Percentiles rank a stretch among this genome's conserved stretches.
These are phyloP conservation scores for Dascyllus trimaculatus DNA, from an alignment of 2,113 vertebrate genomes.

Conservation along the genomic window DNA sequence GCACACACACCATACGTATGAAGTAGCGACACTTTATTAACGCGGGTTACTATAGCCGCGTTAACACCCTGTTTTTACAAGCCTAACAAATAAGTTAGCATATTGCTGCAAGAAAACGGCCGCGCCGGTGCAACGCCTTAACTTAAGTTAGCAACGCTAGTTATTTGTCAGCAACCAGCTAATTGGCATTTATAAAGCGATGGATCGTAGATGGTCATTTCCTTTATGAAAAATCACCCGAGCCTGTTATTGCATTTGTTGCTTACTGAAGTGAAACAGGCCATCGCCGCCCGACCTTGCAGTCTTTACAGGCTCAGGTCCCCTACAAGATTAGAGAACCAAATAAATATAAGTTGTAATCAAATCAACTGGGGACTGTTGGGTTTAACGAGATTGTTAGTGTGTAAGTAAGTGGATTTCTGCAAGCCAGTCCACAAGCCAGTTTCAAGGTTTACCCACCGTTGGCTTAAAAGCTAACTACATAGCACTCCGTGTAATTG, in stretches of 20 bases:
- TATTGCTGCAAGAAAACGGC: slow-evolving; percentile 41
- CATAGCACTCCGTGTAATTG: slow-evolving; percentile 70
- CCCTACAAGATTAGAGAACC: slow-evolving; percentile 9
- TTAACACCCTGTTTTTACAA: slow-evolving; percentile 64
- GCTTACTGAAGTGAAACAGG: slow-evolving; percentile 54
- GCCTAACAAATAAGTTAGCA: slow-evolving; percentile 58
- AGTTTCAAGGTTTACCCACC: slow-evolving; percentile 29
- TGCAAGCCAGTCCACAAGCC: slow-evolving; percentile 28
- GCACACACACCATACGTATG: not conserved
- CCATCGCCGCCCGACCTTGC: slow-evolving; percentile 79
- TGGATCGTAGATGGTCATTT: not conserved
- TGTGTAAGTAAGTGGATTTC: slow-evolving; percentile 80
- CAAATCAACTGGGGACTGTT: slow-evolving; percentile 59
- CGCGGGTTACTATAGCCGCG: slow-evolving; percentile 22
- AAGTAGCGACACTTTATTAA: not conserved
- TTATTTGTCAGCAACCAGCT: not conserved
- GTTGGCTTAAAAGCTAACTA: slow-evolving; percentile 65
- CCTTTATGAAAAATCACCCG: slow-evolving; percentile 6
- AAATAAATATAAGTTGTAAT: slow-evolving; percentile 52
- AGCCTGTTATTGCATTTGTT: slow-evolving; percentile 36
- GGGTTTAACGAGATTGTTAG: slow-evolving; percentile 75
- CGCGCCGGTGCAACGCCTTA: slow-evolving; percentile 48
- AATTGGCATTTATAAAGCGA: not conserved
- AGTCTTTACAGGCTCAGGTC: slow-evolving; percentile 24
- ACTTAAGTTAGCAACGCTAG: slow-evolving; percentile 4